Conservation (phyloP, 2,888 invertebrate species). For the Synanthedon andrenaeformis region DNA sequence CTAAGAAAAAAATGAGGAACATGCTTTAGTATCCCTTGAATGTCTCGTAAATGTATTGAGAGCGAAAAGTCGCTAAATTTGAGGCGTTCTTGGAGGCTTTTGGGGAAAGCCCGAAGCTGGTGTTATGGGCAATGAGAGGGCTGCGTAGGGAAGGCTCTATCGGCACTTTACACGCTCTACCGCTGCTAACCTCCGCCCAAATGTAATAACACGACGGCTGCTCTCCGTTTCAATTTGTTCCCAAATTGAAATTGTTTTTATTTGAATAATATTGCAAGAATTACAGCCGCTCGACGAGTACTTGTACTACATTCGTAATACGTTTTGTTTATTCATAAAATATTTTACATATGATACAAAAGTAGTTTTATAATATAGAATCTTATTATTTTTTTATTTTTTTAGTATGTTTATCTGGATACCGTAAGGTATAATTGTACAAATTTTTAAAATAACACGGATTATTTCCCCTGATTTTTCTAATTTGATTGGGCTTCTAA, state of each 20-base stretch:
- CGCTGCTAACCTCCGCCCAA: slow-evolving; percentile 65
- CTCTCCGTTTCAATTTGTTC: slow-evolving; percentile 70
- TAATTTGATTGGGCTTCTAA: too few species aligned
- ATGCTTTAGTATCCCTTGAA: slow-evolving; percentile 41
- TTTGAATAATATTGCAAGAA: slow-evolving; percentile 64
- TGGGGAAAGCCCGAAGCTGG: slow-evolving; percentile 60
- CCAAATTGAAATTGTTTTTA: slow-evolving; percentile 72
- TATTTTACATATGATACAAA: too few species aligned
- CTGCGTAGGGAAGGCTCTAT: slow-evolving; percentile 60
- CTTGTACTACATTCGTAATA: slow-evolving; percentile 8
- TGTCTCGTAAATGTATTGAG: slow-evolving; percentile 61
- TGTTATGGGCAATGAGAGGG: slow-evolving; percentile 65
- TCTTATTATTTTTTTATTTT: too few species aligned
- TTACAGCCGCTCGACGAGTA: slow-evolving; percentile 18
- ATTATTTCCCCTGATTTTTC: too few species aligned
- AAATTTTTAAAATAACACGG: too few species aligned
- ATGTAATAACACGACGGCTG: slow-evolving; percentile 65
- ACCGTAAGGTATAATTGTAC: too few species aligned
- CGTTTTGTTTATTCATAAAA: not conserved
- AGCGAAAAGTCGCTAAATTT: slow-evolving; percentile 67
- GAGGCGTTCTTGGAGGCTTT: slow-evolving; percentile 64
- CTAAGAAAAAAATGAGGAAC: slow-evolving; percentile 37
- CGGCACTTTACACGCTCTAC: slow-evolving; percentile 67
- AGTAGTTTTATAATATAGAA: too few species aligned
- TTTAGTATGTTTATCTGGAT: too few species aligned